Base-by-base conservation (phyloP, 2,888 invertebrate genomes). In the Lasioglossum calceatum region DNA sequence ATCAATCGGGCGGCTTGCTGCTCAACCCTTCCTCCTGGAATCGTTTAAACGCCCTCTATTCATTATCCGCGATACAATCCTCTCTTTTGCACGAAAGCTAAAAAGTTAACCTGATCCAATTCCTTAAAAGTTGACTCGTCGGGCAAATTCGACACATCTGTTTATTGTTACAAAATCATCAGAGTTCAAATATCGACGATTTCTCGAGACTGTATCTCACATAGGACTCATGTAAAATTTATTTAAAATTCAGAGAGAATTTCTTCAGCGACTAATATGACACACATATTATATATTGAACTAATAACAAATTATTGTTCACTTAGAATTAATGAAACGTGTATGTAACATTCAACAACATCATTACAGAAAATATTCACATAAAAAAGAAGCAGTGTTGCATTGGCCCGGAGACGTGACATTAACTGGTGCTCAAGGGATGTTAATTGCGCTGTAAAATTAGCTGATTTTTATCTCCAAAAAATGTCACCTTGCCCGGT, bases 41-140 rank as follows among this genome's bases (percentile, higher is more conserved):
- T 36, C 32, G 36, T 67, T 67, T 67, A 67, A 67, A 64, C 61
- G 61, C 61, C 61, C 61, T 64, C 61, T 64, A 64, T 64, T 64
- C 32, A 32, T 64, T 64, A 64, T 64, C 14, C 27, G 14, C 61
- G 27, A 27, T 16, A 61, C 61, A 5, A 27, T 14, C 14, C 27
- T 27, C 4, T 12, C 12, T 58, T n/a, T 58, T 2, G 8, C 7
- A 50, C 8, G 8, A 50, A 19, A 50, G 50, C 23, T 50, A 50
- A 23, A 54, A 23, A 54, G 10, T n/a, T 54, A 10, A 54, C 8
- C 54, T 23, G 54, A 54, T 23, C 23, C 54, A 23, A 8, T 54
- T 54, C 7, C 54, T 23, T 2, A 19, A 50, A 50, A 19, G 7
- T 19, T 50, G 19, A 50, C 19, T 50, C 19, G 50, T 50, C 50